Percentiles rank a stretch among this genome's conserved stretches.
Evolutionary conservation across 1,140 invertebrate genomes (phyloP).

Genomic region (Triops cancriformis): DNA sequence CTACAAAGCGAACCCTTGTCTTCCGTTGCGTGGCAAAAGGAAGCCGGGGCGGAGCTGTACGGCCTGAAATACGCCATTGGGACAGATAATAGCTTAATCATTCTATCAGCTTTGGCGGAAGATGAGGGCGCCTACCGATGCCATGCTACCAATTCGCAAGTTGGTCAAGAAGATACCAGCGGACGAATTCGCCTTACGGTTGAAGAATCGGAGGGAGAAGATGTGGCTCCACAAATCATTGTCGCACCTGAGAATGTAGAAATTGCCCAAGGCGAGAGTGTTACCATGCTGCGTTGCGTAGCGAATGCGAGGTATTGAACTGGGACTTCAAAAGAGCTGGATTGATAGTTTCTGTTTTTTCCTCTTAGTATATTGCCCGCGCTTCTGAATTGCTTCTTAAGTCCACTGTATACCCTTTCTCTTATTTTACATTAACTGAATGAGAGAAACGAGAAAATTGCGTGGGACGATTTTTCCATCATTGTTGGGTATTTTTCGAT

Average conservation of each 20-base stretch:
- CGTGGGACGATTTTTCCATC: no score
- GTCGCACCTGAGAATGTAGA: slow-evolving; percentile 68
- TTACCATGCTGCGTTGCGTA: slow-evolving; percentile 77
- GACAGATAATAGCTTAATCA: slow-evolving; percentile 64
- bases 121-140: slow-evolving; percentile 68
- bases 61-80: slow-evolving; percentile 70
- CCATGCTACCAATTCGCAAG: slow-evolving; percentile 68
- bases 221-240: slow-evolving; percentile 73
- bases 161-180: slow-evolving; percentile 76
- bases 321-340: not conserved
- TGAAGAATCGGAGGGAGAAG: slow-evolving; percentile 37
- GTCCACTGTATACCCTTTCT: no score
- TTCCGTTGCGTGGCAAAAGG: slow-evolving; percentile 72
- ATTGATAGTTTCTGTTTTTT: not conserved
- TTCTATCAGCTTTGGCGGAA: slow-evolving; percentile 59
- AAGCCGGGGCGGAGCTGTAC: slow-evolving; percentile 58
- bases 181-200: slow-evolving; percentile 68
- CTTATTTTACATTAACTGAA: no score
- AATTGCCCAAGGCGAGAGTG: slow-evolving; percentile 65
- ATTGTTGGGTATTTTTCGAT: no score
- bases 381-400: no score
- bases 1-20: slow-evolving; percentile 75
- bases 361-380: not conserved
- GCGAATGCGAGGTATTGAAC: slow-evolving; percentile 54
- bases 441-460: no score